Conservation (phyloP, 2,888 invertebrate genomes). For the Auanema freiburgensis region DNA sequence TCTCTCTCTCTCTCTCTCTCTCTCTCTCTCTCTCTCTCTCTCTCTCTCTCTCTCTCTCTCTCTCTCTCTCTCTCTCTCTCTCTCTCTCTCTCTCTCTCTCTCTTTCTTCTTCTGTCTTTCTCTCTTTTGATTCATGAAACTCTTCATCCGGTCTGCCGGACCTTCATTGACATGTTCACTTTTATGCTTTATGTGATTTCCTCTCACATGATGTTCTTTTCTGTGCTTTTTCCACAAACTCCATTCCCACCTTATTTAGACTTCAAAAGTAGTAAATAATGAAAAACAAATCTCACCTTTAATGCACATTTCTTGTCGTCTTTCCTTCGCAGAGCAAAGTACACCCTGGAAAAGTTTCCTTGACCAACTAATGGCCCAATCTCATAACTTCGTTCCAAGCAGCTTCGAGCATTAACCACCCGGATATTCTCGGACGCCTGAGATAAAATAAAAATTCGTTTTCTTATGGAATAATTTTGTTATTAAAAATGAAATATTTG, state of each 20-base stretch:
- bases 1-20: too few relatives aligned
- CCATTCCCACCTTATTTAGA: not conserved
- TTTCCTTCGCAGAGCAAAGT: conserved; percentile 28
- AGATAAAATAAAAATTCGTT: not conserved
- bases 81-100: too few relatives aligned
- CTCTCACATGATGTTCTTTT: not conserved
- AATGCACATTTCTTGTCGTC: conserved; percentile 48
- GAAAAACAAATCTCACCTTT: conserved; percentile 31
- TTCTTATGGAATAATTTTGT: too few relatives aligned
- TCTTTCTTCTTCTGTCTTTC: too few relatives aligned
- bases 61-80: too few relatives aligned
- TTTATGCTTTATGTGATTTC: not conserved
- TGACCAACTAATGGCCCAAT: conserved; percentile 44
- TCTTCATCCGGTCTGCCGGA: not conserved
- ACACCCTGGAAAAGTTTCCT: conserved; percentile 46
- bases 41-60: too few relatives aligned
- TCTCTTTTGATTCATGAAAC: not conserved
- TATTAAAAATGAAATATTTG: too few relatives aligned
- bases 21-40: too few relatives aligned
- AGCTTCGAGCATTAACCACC: conserved; percentile 25
- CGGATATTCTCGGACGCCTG: conserved; percentile 35
- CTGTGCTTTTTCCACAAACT: not conserved
- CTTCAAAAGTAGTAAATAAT: not conserved
- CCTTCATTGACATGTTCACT: not conserved
- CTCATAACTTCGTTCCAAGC: conserved; percentile 44